Base-by-base conservation (phyloP, 2,888 invertebrate species). In the Lottia gigantea region DNA sequence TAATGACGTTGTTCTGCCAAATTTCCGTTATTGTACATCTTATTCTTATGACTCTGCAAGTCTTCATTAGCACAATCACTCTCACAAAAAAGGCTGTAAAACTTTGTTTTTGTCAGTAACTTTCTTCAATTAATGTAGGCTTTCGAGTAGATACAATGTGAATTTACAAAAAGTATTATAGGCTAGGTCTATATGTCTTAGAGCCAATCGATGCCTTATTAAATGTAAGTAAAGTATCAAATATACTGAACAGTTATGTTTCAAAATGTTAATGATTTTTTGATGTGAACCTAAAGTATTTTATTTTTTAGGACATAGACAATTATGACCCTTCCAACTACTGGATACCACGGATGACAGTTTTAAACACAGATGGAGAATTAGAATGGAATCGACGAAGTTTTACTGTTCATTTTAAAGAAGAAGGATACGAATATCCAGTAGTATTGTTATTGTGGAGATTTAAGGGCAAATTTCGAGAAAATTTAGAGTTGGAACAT, bases 401-500 rank as follows among this genome's bases (percentile, higher is more conserved):
- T 0, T 81, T 73, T 72, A 76, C 73, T 62, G 72, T 84, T 15
- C 67, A 74, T 8, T 77, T 77, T 12, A 68, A 80, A 45, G 81
- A 80, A 62, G 72, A 73, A n/a, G 81, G 80, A 26, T 81, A 79
- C 61, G 73, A 74, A 25, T 73, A 77, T 64, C 82, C 85, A 8
- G 72, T 82, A 2, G 80, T 85, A 0, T 64, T 78, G 31, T 75
- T 76, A 68, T 72, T 81, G 16, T 83, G 83, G 83, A 76, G 81
- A 62, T 80, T 84, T 62, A 80, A 79, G 67, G 85, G 82, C 11
- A 73, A 77, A 70, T 85, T 84, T 72, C 77, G 78, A 61, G 83
- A 85, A 67, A 78, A 75, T 64, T 67, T 85, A 67, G 83, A 85
- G 64, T 76, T 85, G 49, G 73, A 81, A 67, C 81, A 85, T 70